phyloP scores from a whole-genome alignment of 2,888 invertebrate species.

The Ochropleura leucogaster region DNA sequence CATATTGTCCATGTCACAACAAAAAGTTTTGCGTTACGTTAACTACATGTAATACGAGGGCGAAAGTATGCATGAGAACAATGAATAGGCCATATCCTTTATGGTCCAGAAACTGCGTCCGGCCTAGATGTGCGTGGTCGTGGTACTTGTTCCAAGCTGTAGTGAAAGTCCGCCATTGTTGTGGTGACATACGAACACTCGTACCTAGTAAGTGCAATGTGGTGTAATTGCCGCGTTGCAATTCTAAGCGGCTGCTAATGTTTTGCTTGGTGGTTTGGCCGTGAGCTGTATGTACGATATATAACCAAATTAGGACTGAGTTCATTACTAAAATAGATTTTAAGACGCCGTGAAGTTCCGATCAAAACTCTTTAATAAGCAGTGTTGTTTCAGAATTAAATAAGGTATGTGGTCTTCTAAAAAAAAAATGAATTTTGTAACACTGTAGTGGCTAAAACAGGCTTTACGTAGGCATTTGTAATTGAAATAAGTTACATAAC shows the following conservation, averaged over 20 bases:
- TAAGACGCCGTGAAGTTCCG: no score
- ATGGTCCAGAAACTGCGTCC: slow-evolving; percentile 87
- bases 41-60: slow-evolving; percentile 66
- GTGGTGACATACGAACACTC: slow-evolving; percentile 68
- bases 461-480: neutral
- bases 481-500: neutral
- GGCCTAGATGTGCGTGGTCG: slow-evolving; percentile 80
- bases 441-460: neutral
- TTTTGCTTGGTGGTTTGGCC: slow-evolving; percentile 9
- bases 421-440: neutral
- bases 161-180: slow-evolving; percentile 82
- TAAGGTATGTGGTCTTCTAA: neutral
- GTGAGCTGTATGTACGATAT: slow-evolving; percentile 8
- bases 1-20: slow-evolving; percentile 31
- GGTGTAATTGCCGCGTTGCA: slow-evolving; percentile 41
- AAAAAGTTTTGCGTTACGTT: slow-evolving; percentile 50
- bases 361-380: neutral
- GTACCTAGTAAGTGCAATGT: slow-evolving; percentile 60
- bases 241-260: slow-evolving; percentile 41
- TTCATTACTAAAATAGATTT: neutral
- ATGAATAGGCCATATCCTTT: slow-evolving; percentile 84
- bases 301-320: neutral
- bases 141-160: slow-evolving; percentile 64
- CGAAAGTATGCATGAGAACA: slow-evolving; percentile 77
- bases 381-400: neutral